phyloP scores from a whole-genome alignment of 2,113 vertebrate species.

The Nerophis lumbriciformis region DNA sequence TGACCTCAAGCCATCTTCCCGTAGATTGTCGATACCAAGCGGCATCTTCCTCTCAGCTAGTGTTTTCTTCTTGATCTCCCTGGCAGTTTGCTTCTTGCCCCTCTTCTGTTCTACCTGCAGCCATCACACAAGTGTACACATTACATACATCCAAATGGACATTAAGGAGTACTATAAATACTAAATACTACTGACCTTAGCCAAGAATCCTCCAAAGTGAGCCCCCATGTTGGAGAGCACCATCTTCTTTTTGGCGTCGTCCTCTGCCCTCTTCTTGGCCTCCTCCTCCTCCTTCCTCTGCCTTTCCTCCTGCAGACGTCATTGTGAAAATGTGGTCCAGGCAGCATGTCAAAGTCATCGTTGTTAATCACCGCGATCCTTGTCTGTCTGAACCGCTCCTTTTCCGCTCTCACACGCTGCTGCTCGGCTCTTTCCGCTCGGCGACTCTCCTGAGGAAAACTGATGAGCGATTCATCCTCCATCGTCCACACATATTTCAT shows the following conservation, averaged over 20 bases:
- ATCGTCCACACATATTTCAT: background rate
- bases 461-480: background rate
- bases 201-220: slow-evolving; percentile 91
- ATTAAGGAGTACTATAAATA: background rate
- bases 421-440: slow-evolving; percentile 88
- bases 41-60: slow-evolving; percentile 77
- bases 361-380: slow-evolving; percentile 78
- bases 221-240: slow-evolving; percentile 96
- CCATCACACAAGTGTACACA: background rate
- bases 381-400: slow-evolving; percentile 88
- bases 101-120: slow-evolving; percentile 75
- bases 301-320: slow-evolving; percentile 81
- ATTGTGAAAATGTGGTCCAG: background rate
- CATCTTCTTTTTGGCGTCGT: slow-evolving; percentile 97
- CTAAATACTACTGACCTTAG: slow-evolving; percentile 75
- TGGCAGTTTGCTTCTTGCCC: slow-evolving; percentile 81
- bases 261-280: slow-evolving; percentile 87
- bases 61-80: slow-evolving; percentile 83
- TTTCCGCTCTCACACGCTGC: slow-evolving; percentile 89
- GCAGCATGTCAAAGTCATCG: background rate
- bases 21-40: slow-evolving; percentile 73
- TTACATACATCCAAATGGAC: too few relatives aligned
- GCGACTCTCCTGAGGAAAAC: slow-evolving; percentile 81
- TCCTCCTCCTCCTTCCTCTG: slow-evolving; percentile 93
- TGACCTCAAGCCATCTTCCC: slow-evolving; percentile 79